Percentiles rank a stretch among this genome's conserved stretches.
These are phyloP conservation scores for Brachypalpus laphriformis DNA, from an alignment of 2,888 invertebrate species.

Conservation along the genomic window DNA sequence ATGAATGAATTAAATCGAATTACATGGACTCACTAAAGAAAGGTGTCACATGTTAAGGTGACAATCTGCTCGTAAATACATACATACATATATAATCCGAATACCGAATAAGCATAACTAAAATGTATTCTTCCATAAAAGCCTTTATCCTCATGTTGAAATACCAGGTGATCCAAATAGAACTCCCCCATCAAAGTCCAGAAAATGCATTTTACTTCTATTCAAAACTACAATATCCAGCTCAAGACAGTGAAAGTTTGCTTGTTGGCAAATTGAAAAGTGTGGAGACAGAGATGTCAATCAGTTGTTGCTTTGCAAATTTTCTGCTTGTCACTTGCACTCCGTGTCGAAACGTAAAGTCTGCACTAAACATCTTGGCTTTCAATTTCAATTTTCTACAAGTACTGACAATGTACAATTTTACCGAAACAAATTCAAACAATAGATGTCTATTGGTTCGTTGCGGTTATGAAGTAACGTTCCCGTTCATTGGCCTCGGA, in stretches of 20 bases:
- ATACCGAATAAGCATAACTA: not conserved
- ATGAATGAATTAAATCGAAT: too few relatives aligned
- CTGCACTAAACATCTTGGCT: not conserved
- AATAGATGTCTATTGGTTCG: not conserved
- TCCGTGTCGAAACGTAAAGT: not conserved
- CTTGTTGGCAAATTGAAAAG: not conserved
- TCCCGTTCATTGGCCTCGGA: slow-evolving; percentile 3
- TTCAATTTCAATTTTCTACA: slow-evolving; percentile 21
- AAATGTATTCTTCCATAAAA: not conserved
- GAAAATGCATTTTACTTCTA: not conserved
- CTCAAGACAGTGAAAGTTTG: not conserved
- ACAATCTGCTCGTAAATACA: not conserved
- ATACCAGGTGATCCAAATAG: too few relatives aligned
- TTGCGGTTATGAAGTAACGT: slow-evolving; percentile 19
- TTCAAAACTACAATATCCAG: not conserved
- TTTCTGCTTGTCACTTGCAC: slow-evolving; percentile 28
- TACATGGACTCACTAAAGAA: too few relatives aligned
- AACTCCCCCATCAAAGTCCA: not conserved
- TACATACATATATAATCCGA: not conserved
- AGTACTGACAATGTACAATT: slow-evolving; percentile 9
- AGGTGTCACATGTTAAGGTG: not conserved
- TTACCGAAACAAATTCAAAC: slow-evolving; percentile 4
- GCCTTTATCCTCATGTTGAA: not conserved
- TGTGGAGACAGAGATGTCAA: not conserved
- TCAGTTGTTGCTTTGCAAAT: slow-evolving; percentile 19